Evolutionary conservation across 1,140 invertebrate genomes (phyloP).

Genomic region (Gonioctena quinquepunctata): DNA sequence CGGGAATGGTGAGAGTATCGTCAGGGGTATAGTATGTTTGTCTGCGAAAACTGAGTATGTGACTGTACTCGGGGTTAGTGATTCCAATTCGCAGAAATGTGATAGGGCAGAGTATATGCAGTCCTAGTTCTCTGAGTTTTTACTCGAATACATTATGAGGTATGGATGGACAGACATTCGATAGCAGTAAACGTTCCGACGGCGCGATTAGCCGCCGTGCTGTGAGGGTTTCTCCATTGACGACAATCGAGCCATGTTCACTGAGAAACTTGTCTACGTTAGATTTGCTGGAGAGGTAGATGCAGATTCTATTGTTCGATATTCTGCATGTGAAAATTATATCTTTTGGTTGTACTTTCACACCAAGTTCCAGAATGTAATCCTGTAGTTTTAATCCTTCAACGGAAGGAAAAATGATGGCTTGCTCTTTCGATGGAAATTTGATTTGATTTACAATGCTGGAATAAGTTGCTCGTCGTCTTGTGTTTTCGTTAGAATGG

Average conservation of each 20-base stretch:
- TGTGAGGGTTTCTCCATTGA: background rate
- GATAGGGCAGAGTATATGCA: background rate
- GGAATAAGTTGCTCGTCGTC: background rate
- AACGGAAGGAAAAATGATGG: conserved; percentile 1
- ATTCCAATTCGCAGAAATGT: background rate
- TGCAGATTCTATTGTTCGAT: conserved; percentile 18
- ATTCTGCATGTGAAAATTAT: conserved; percentile 7
- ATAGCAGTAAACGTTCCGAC: conserved; percentile 2
- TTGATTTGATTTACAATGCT: background rate
- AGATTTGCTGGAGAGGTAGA: conserved; percentile 9
- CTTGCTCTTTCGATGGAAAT: conserved; percentile 10
- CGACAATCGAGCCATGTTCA: background rate
- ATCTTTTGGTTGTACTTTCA: conserved; percentile 11
- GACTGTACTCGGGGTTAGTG: background rate
- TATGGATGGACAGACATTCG: conserved; percentile 9
- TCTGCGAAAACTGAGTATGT: conserved; percentile 15
- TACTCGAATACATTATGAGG: background rate
- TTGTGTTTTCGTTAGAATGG: background rate
- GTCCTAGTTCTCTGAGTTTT: background rate
- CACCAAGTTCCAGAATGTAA: background rate
- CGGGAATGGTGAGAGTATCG: conserved; percentile 9
- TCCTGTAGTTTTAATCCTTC: conserved; percentile 10
- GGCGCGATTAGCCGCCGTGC: conserved; percentile 2
- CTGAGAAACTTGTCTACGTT: conserved; percentile 3
- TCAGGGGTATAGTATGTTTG: conserved; percentile 11